These are phyloP conservation scores for Erethizon dorsatum DNA, from an alignment of 2,797 vertebrate species.

Conservation along the genomic window DNA sequence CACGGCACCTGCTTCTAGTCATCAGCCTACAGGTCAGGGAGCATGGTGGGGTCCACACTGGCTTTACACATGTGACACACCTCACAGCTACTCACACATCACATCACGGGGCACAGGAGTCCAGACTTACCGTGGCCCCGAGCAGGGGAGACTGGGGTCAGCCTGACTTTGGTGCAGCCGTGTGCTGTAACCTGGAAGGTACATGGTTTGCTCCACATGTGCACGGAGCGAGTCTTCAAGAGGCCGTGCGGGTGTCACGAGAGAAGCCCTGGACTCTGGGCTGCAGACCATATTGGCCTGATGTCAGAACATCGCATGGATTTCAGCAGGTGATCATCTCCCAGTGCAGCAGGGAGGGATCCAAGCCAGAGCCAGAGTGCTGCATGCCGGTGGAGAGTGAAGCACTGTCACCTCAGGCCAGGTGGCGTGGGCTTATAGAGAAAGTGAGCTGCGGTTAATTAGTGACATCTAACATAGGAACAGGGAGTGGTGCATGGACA, in stretches of 20 bases:
- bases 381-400: fast-evolving
- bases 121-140: fast-evolving
- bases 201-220: background rate
- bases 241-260: background rate
- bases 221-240: background rate
- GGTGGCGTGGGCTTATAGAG: background rate
- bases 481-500: background rate
- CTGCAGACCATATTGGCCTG: background rate
- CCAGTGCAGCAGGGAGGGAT: background rate
- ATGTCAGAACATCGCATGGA: fast-evolving
- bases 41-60: background rate
- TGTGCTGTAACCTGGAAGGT: background rate
- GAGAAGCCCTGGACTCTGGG: background rate
- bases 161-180: background rate
- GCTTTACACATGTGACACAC: background rate
- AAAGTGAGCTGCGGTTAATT: background rate
- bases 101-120: background rate
- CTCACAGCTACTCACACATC: background rate
- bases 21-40: fast-evolving
- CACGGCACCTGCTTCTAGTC: too few relatives aligned
- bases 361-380: background rate
- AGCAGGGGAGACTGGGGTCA: too few relatives aligned
- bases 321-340: background rate
- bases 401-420: fast-evolving
- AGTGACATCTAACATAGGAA: background rate